phyloP scores from a whole-genome alignment of 2,113 vertebrate species.

The Halichoerus grypus region DNA sequence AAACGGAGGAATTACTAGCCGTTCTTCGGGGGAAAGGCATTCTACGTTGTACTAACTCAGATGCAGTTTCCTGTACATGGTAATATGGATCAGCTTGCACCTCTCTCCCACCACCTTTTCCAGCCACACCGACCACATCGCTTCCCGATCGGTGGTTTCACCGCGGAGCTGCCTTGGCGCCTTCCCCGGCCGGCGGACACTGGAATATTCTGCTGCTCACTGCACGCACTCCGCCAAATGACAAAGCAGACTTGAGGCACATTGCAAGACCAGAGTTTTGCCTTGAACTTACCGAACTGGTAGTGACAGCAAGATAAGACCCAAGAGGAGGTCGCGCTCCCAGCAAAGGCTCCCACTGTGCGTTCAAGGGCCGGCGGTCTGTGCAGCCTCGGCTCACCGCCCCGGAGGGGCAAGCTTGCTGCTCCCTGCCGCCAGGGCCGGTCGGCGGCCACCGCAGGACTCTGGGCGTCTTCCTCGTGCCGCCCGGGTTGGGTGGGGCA shows the following conservation, averaged over 20 bases:
- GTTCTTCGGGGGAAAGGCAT: not conserved
- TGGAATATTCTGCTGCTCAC: too few species aligned
- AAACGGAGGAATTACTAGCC: not conserved
- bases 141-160: too few species aligned
- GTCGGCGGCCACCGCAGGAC: not conserved
- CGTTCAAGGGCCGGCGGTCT: rapidly evolving
- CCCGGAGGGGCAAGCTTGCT: rapidly evolving
- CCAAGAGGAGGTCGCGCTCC: not conserved
- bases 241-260: not conserved
- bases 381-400: rapidly evolving
- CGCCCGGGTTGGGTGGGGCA: rapidly evolving
- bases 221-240: rapidly evolving
- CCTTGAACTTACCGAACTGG: not conserved
- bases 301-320: not conserved
- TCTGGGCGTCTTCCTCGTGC: too few species aligned
- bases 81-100: too few species aligned
- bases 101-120: too few species aligned
- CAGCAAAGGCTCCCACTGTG: not conserved
- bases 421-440: not conserved
- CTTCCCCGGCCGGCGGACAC: not conserved
- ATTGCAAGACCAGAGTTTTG: not conserved
- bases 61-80: too few species aligned
- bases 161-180: not conserved
- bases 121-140: too few species aligned
- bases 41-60: too few species aligned